phyloP scores from a whole-genome alignment of 2,888 invertebrate species.

The Liposcelis brunnea region DNA sequence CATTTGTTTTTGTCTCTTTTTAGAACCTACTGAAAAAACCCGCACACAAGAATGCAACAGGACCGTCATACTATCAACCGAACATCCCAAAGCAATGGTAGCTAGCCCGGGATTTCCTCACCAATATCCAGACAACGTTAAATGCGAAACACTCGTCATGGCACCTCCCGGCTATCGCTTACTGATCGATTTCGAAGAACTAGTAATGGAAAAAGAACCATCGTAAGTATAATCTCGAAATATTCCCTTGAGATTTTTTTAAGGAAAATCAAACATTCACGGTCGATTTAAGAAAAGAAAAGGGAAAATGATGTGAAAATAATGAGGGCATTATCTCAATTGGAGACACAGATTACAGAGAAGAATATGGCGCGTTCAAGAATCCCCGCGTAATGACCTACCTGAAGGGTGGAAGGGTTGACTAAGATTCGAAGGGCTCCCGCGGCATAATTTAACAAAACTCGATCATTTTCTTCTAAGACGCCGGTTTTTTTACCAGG shows the following conservation, averaged over 20 bases:
- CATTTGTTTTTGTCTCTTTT: neutral
- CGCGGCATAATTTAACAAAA: too few species aligned
- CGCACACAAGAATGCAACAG: constrained; percentile 46
- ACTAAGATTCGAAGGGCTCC: too few species aligned
- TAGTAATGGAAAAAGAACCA: constrained; percentile 59
- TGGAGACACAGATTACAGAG: too few species aligned
- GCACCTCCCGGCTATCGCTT: constrained; percentile 53
- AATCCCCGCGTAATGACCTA: too few species aligned
- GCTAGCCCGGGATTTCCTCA: constrained; percentile 68
- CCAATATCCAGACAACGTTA: constrained; percentile 56
- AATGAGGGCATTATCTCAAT: too few species aligned
- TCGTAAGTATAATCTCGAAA: constrained; percentile 44
- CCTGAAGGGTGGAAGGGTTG: too few species aligned
- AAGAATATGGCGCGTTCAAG: too few species aligned
- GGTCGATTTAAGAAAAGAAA: too few species aligned
- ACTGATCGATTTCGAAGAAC: constrained; percentile 54
- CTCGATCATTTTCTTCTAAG: too few species aligned
- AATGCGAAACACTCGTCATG: constrained; percentile 51
- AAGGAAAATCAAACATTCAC: neutral
- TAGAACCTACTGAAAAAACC: constrained; percentile 30
- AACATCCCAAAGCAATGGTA: constrained; percentile 46
- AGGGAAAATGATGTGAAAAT: too few species aligned
- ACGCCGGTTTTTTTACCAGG: too few species aligned
- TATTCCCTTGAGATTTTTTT: neutral
- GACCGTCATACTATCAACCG: constrained; percentile 43